Conservation (phyloP, 2,113 vertebrate genomes). For the Athene cunicularia region DNA sequence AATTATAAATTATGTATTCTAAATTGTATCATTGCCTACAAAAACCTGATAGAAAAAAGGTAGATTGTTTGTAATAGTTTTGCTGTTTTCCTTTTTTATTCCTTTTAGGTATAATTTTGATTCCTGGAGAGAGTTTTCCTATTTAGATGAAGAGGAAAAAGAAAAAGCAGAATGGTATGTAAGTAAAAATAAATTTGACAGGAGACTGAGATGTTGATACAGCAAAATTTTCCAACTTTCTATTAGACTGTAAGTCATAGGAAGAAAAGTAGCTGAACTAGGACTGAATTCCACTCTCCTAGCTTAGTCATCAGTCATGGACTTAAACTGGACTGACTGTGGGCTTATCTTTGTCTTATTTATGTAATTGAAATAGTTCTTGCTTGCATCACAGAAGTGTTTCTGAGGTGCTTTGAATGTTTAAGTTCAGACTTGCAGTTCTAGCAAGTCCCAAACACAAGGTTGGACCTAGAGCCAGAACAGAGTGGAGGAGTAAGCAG, state of each 20-base stretch:
- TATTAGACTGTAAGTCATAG: not conserved
- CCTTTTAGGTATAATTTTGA: constrained; percentile 94
- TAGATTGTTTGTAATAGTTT: not conserved
- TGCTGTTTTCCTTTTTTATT: not conserved
- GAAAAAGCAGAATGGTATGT: constrained; percentile 98
- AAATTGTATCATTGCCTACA: not conserved
- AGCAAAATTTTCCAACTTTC: not conserved
- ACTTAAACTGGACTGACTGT: not conserved
- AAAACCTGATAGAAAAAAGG: not conserved
- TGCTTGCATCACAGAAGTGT: not conserved
- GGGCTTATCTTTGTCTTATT: not conserved
- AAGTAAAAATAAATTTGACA: constrained; percentile 22
- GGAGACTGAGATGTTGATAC: not conserved
- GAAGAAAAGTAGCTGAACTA: not conserved
- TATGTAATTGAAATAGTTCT: not conserved
- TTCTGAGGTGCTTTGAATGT: not conserved
- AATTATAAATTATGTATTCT: not conserved
- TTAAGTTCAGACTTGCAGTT: not conserved
- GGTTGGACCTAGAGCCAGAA: not conserved
- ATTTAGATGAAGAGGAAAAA: constrained; percentile 99
- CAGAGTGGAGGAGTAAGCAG: not conserved
- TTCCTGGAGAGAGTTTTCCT: constrained; percentile 99
- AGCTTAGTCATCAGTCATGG: not conserved
- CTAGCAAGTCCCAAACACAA: not conserved
- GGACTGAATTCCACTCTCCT: not conserved